Conservation (phyloP, 2,888 invertebrate genomes). For the Sphaerophoria taeniata region DNA sequence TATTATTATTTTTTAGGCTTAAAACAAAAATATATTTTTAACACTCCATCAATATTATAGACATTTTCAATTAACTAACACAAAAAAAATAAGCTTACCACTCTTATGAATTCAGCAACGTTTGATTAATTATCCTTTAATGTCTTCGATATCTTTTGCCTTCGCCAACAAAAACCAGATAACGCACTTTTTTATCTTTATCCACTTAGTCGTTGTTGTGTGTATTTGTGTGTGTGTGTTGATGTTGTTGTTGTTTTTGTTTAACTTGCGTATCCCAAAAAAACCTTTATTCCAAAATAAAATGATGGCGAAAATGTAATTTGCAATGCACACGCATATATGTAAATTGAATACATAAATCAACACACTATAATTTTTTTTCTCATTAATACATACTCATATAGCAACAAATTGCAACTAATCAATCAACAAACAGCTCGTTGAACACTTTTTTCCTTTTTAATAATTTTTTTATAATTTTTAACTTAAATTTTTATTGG, state of each 20-base stretch:
- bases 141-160: slow-evolving; percentile 50
- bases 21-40: neutral
- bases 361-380: slow-evolving; percentile 33
- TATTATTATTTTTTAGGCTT: too few relatives aligned
- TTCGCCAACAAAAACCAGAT: slow-evolving; percentile 21
- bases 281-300: slow-evolving; percentile 32
- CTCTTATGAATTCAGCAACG: slow-evolving; percentile 60
- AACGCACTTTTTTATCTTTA: slow-evolving; percentile 18
- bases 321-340: slow-evolving; percentile 51
- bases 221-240: neutral
- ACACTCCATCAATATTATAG: neutral
- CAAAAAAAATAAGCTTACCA: slow-evolving; percentile 48
- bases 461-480: slow-evolving; percentile 34
- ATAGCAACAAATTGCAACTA: slow-evolving; percentile 51
- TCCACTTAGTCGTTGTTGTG: slow-evolving; percentile 28
- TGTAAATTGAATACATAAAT: slow-evolving; percentile 50
- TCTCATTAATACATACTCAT: neutral
- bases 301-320: slow-evolving; percentile 56
- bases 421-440: slow-evolving; percentile 48
- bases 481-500: neutral
- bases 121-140: slow-evolving; percentile 71
- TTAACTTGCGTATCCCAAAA: slow-evolving; percentile 27
- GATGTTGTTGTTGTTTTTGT: neutral
- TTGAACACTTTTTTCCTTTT: slow-evolving; percentile 37
- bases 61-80: neutral